Evolutionary conservation across 1,140 invertebrate genomes (phyloP), one percentile per base, ranked within the genome.

Genomic region (Orius laevigatus): DNA sequence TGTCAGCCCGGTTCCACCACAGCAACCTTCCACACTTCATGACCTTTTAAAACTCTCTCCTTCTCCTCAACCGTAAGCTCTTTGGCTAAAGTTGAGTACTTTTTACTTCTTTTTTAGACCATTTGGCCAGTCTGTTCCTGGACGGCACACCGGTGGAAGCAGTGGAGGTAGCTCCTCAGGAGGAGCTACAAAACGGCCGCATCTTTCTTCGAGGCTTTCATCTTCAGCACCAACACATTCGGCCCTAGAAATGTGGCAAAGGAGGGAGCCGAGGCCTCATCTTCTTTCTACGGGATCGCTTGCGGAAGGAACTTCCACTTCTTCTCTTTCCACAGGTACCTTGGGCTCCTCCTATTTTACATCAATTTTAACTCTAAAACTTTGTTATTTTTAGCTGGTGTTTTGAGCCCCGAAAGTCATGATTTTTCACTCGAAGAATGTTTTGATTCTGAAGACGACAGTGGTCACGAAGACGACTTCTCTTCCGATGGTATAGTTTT

Each of bases 381-480:
- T 16, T 42, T 42, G 14, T 42, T 16, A 31, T 32, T 45, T 45
- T 10, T n/a, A 66, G 65, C 81, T 42, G 84, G 81, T 47, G 73
- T 89, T 20, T 62, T 89, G 1, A 90, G 85, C 62, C 86, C 86
- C 6, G 79, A 81, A 60, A 70, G 74, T 42, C 75, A 78, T 57
- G 84, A 84, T 59, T 76, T 81, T 55, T 90, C 81, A 48, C 79
- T 86, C 59, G 81, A 87, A 66, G 84, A 91, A 67, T 70, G 70
- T n/a, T 72, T 76, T 60, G 82, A 84, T 56, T 79, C 77, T 40
- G 73, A 78, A 53, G 76, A 81, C 58, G 82, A 86, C 47, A 87
- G 84, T 59, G 84, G 86, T 54, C 77, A 84, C 68, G 84, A 88
- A 65, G 83, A 86, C 60, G 85, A 90, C 62, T 75, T 79, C 46